Percentiles rank a stretch among this genome's conserved stretches.
Conservation (phyloP, 2,797 vertebrate species). For the Erithacus rubecula region DNA sequence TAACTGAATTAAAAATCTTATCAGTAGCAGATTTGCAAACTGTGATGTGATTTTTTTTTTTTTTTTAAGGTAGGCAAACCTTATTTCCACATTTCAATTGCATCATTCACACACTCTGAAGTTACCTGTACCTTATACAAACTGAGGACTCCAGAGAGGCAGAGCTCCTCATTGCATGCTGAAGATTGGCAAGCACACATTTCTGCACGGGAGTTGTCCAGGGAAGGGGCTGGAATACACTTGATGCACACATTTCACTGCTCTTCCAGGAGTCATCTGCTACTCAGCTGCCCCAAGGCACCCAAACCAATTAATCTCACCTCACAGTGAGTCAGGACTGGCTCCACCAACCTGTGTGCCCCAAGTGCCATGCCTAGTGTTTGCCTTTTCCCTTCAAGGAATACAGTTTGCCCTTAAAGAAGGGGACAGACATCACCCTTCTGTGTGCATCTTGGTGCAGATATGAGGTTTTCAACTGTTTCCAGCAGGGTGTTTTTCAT, state of each 20-base stretch:
- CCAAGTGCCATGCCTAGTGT: no score
- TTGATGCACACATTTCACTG: background rate
- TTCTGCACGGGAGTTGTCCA: background rate
- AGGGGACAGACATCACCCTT: background rate
- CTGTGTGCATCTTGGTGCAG: background rate
- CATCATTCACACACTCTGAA: background rate
- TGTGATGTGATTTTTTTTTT: background rate
- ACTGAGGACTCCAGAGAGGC: background rate
- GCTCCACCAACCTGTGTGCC: background rate
- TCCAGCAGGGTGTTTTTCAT: background rate
- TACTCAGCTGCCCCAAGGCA: background rate
- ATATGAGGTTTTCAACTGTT: background rate
- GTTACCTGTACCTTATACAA: background rate
- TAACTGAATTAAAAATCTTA: background rate
- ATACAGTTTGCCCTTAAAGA: background rate
- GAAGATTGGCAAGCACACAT: background rate
- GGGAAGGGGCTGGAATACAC: background rate
- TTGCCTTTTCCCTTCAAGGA: background rate
- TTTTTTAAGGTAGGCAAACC: background rate
- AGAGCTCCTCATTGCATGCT: background rate
- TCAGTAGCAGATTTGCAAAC: background rate
- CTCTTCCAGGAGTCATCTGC: background rate
- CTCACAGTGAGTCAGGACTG: rapidly evolving
- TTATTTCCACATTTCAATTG: background rate
- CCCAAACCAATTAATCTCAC: background rate